Conservation (phyloP, 2,888 invertebrate species). For the Scaptomyza flava region DNA sequence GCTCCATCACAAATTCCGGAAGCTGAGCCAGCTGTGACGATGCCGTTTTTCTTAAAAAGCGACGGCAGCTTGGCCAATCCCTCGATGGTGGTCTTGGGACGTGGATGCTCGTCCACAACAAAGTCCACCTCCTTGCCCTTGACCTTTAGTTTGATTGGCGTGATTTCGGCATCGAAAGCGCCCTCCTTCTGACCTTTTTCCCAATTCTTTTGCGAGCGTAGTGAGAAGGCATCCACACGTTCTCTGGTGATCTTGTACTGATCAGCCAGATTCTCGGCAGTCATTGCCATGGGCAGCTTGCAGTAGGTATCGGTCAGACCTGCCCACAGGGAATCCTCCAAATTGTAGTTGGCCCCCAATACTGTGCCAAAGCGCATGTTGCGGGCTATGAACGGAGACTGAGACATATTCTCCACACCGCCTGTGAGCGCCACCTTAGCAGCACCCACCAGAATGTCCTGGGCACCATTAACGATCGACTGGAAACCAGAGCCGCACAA, state of each 20-base stretch:
- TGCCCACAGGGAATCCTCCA: constrained; percentile 96
- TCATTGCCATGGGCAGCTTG: constrained; percentile 97
- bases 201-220: constrained; percentile 95
- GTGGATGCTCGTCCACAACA: constrained; percentile 90
- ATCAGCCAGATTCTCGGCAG: constrained; percentile 96
- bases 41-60: constrained; percentile 96
- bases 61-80: constrained; percentile 93
- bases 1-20: constrained; percentile 99
- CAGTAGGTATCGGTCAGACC: constrained; percentile 95
- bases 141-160: constrained; percentile 92
- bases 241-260: constrained; percentile 92
- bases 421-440: constrained; percentile 95
- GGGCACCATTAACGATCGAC: constrained; percentile 94
- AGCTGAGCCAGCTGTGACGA: constrained; percentile 97
- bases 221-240: constrained; percentile 93
- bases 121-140: constrained; percentile 93
- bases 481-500: constrained; percentile 99
- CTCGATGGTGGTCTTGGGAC: constrained; percentile 94
- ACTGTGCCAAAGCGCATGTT: constrained; percentile 94
- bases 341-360: constrained; percentile 90
- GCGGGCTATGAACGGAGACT: constrained; percentile 93
- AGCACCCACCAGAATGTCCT: constrained; percentile 94
- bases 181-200: constrained; percentile 94
- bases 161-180: constrained; percentile 94
- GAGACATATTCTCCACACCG: constrained; percentile 98